phyloP scores from a whole-genome alignment of 2,113 vertebrate species.

The Mesoclemmys tuberculata region DNA sequence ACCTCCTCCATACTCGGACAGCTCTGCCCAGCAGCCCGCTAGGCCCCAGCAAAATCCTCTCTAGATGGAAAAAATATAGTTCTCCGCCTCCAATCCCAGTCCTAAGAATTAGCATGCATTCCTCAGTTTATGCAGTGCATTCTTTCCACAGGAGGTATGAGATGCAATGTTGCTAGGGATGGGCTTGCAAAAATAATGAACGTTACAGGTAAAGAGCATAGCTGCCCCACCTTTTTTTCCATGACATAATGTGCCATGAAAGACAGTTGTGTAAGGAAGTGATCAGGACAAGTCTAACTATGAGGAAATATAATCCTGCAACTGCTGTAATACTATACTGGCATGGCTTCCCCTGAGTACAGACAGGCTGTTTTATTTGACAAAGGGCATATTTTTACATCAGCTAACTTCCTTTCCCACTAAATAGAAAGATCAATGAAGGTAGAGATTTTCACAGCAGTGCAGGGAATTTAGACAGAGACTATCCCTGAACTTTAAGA shows the following conservation, averaged over 20 bases:
- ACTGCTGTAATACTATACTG: constrained; percentile 9
- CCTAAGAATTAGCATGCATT: not conserved
- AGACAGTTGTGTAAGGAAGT: constrained; percentile 49
- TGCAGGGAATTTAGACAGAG: not conserved
- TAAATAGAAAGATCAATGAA: not conserved
- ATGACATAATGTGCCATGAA: constrained; percentile 31
- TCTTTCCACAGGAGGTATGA: not conserved
- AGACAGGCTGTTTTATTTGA: not conserved
- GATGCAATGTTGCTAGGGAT: accelerated
- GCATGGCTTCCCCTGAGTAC: not conserved
- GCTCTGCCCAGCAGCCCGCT: not conserved
- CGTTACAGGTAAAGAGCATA: constrained; percentile 1
- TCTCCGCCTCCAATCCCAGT: not conserved
- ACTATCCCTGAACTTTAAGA: not conserved
- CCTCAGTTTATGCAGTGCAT: not conserved
- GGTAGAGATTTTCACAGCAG: not conserved
- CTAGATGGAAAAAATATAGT: not conserved
- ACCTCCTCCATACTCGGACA: not conserved
- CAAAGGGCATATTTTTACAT: not conserved
- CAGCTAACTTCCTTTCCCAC: not conserved
- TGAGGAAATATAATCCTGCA: constrained; percentile 39
- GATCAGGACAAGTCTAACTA: constrained; percentile 25
- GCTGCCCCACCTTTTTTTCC: constrained; percentile 4
- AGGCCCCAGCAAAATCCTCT: not conserved
- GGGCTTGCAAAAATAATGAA: not conserved